Percentiles rank a stretch among this genome's conserved stretches.
phyloP scores from a whole-genome alignment of 2,113 vertebrate genomes.

The Poecilia latipinna region DNA sequence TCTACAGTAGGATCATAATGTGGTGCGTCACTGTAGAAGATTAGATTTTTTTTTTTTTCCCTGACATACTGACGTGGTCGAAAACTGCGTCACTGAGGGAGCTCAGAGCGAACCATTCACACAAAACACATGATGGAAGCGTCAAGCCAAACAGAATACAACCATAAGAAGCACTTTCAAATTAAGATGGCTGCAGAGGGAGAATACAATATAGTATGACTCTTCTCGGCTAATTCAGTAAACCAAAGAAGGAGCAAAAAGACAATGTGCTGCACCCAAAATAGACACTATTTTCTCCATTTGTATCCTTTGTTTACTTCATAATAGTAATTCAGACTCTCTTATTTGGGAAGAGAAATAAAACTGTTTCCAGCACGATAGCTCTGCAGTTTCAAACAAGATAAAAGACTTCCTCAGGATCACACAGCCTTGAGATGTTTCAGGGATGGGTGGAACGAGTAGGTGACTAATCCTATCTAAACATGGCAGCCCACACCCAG shows the following conservation, averaged over 20 bases:
- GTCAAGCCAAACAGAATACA: slow-evolving; percentile 11
- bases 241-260: neutral
- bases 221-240: neutral
- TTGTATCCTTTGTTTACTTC: neutral
- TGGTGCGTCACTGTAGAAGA: slow-evolving; percentile 53
- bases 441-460: slow-evolving; percentile 65
- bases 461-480: slow-evolving; percentile 74
- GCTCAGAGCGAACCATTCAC: slow-evolving; percentile 49
- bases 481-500: slow-evolving; percentile 65
- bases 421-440: slow-evolving; percentile 45
- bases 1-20: slow-evolving; percentile 11
- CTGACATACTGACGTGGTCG: slow-evolving; percentile 54
- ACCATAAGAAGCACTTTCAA: slow-evolving; percentile 16
- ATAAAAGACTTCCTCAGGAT: slow-evolving; percentile 26
- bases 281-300: neutral
- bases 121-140: slow-evolving; percentile 30
- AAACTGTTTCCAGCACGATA: neutral
- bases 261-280: neutral
- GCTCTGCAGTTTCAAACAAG: slow-evolving; percentile 13
- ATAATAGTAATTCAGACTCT: neutral
- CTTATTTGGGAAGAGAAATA: slow-evolving; percentile 24
- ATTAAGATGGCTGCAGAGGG: slow-evolving; percentile 17
- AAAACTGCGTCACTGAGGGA: slow-evolving; percentile 65
- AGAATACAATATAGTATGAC: neutral
- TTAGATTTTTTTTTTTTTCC: slow-evolving; percentile 38